These are phyloP conservation scores for Paraplagusia blochii DNA, from an alignment of 2,113 vertebrate genomes.

Conservation along the genomic window DNA sequence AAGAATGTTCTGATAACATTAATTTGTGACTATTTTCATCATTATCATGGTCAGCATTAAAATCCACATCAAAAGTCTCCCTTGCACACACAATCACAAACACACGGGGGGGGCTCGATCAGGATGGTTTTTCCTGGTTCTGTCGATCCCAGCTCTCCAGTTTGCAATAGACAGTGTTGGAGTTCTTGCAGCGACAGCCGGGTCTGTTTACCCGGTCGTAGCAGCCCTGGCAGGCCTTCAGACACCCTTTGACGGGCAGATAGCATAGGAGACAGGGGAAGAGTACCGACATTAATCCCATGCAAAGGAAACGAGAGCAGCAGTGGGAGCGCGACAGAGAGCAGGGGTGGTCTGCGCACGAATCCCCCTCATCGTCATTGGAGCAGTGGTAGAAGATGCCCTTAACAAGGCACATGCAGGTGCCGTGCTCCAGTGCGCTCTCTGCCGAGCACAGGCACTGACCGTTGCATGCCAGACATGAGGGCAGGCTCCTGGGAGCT, in stretches of 20 bases:
- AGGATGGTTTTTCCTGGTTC: slow-evolving; percentile 87
- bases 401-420: slow-evolving; percentile 97
- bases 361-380: slow-evolving; percentile 92
- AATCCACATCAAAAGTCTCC: slow-evolving; percentile 55
- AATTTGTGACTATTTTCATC: slow-evolving; percentile 65
- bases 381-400: slow-evolving; percentile 98
- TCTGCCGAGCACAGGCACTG: slow-evolving; percentile 94
- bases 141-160: slow-evolving; percentile 89
- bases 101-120: slow-evolving; percentile 62
- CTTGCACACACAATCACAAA: slow-evolving; percentile 23
- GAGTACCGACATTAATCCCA: slow-evolving; percentile 89
- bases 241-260: slow-evolving; percentile 89
- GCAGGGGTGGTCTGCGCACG: slow-evolving; percentile 92
- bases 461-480: slow-evolving; percentile 88
- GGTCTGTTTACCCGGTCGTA: slow-evolving; percentile 89
- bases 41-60: slow-evolving; percentile 59
- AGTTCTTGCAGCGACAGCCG: slow-evolving; percentile 97
- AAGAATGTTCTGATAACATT: slow-evolving; percentile 69
- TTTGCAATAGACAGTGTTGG: slow-evolving; percentile 97
- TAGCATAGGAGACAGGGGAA: slow-evolving; percentile 97
- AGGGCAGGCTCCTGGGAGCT: slow-evolving; percentile 87
- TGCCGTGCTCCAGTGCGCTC: slow-evolving; percentile 92
- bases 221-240: slow-evolving; percentile 86
- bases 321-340: slow-evolving; percentile 93
- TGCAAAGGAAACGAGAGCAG: slow-evolving; percentile 94